Conservation (phyloP, 1,140 invertebrate species). For the Drosophila melanogaster region Release_6_plus_ISO1_MT NT_037436.4:14486501-14487000, state of each 20-base stretch:
- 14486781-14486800: constrained; percentile 2
- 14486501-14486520: constrained; percentile 76
- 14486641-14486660: constrained; percentile 55
- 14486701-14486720: constrained; percentile 39
- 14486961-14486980: constrained; percentile 48
- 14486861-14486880: constrained; percentile 72
- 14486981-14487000: constrained; percentile 54
- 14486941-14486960: constrained; percentile 49
- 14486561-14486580: constrained; percentile 60
- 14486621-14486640: constrained; percentile 73
- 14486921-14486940: constrained; percentile 68
- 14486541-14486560: constrained; percentile 83
- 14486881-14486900: constrained; percentile 51
- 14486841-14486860: constrained; percentile 22
- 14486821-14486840: constrained; percentile 38
- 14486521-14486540: constrained; percentile 82
- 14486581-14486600: constrained; percentile 4
- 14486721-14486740: constrained; percentile 63
- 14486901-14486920: constrained; percentile 65
- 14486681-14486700: constrained; percentile 30
- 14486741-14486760: constrained; percentile 75
- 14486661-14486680: constrained; percentile 58
- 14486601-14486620: constrained; percentile 51
- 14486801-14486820: neutral
- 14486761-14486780: constrained; percentile 70